phyloP scores from a whole-genome alignment of 2,888 invertebrate species.

The Poecilus cupreus region DNA sequence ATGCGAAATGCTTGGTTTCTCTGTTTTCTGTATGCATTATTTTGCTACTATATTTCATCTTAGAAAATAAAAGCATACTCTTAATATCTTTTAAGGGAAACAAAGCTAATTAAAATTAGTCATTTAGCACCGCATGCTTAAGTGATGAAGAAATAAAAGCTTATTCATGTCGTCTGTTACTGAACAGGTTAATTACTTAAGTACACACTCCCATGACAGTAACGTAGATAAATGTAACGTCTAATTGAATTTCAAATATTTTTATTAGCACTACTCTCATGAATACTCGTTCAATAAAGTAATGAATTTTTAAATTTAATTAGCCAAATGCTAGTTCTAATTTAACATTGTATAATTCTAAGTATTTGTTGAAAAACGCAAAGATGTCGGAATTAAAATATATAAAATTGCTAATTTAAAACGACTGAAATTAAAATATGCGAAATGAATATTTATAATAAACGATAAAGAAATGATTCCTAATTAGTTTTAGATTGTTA shows the following conservation, averaged over 20 bases:
- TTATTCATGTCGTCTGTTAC: neutral
- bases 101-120: too few relatives aligned
- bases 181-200: slow-evolving; percentile 32
- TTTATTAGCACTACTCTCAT: neutral
- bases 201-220: slow-evolving; percentile 12
- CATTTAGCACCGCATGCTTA: neutral
- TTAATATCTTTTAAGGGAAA: neutral
- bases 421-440: too few relatives aligned
- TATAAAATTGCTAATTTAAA: neutral
- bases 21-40: too few relatives aligned
- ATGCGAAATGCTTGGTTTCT: too few relatives aligned
- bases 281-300: slow-evolving; percentile 17
- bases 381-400: neutral
- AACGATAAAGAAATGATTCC: too few relatives aligned
- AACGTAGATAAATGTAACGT: slow-evolving; percentile 20
- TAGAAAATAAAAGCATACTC: too few relatives aligned
- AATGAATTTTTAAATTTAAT: slow-evolving; percentile 1
- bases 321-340: neutral
- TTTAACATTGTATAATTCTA: neutral
- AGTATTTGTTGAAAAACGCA: neutral
- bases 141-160: neutral
- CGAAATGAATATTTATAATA: too few relatives aligned
- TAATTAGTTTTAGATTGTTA: neutral
- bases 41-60: too few relatives aligned
- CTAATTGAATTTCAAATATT: slow-evolving; percentile 44